These are phyloP conservation scores for Nasonia vitripennis DNA, from an alignment of 1,140 invertebrate species.

Conservation along the genomic window DNA sequence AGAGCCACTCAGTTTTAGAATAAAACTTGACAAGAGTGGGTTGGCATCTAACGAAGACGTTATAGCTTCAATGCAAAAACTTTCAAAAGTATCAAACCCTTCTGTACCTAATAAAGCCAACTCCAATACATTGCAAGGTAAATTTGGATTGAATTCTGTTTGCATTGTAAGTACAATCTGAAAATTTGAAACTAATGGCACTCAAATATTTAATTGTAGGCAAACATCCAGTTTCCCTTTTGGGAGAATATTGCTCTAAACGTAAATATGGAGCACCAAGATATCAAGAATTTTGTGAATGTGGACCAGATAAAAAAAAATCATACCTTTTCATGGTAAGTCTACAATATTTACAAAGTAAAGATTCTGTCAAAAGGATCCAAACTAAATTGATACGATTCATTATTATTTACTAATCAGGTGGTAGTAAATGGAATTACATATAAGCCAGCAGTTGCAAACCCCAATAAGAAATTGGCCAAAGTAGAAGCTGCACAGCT, in stretches of 20 bases:
- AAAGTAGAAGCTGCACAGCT: conserved; percentile 93
- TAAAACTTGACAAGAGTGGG: conserved; percentile 96
- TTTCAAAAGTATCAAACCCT: conserved; percentile 65
- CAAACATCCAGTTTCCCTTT: conserved; percentile 95
- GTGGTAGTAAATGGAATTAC: conserved; percentile 90
- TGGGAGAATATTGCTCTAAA: conserved; percentile 95
- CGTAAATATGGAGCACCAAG: conserved; percentile 89
- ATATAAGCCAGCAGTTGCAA: conserved; percentile 90
- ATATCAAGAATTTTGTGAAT: conserved; percentile 91
- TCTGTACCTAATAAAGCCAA: conserved; percentile 52
- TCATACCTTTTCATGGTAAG: conserved; percentile 93
- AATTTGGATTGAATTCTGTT: conserved; percentile 14
- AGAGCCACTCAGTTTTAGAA: conserved; percentile 91
- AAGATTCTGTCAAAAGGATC: conserved; percentile 22
- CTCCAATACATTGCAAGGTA: conserved; percentile 75
- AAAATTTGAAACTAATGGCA: not conserved
- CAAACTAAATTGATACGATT: not conserved
- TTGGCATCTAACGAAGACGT: conserved; percentile 83
- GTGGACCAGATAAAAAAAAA: conserved; percentile 94
- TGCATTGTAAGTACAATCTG: not conserved
- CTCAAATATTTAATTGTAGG: conserved; percentile 71
- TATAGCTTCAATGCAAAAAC: conserved; percentile 65
- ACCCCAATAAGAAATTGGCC: conserved; percentile 95
- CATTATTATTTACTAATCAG: conserved; percentile 73
- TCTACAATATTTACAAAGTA: conserved; percentile 53